These are phyloP conservation scores for Armadillidium nasatum DNA, from an alignment of 1,140 invertebrate species.

Conservation along the genomic window DNA sequence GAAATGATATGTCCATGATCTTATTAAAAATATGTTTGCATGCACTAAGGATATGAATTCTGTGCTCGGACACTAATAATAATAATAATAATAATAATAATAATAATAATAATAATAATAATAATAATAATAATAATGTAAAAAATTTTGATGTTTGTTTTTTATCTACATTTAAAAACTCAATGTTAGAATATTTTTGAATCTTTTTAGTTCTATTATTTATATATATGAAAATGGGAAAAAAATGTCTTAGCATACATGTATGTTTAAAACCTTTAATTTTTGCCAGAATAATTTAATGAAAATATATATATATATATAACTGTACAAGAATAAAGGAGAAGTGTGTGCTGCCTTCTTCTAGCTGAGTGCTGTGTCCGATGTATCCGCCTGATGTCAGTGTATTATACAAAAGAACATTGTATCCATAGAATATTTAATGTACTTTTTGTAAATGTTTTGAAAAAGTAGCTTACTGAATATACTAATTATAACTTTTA, in stretches of 20 bases:
- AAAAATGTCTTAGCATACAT: too few relatives aligned
- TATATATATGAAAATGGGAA: too few relatives aligned
- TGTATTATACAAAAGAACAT: background rate
- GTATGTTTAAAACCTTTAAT: too few relatives aligned
- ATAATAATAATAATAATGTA: too few relatives aligned
- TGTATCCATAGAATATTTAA: conserved; percentile 14
- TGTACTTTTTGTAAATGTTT: conserved; percentile 10
- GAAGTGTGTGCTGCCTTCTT: background rate
- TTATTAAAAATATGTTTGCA: background rate
- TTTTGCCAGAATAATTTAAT: background rate
- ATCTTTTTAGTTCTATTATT: too few relatives aligned
- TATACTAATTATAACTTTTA: conserved; percentile 4
- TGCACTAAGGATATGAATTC: background rate
- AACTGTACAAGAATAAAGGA: conserved; percentile 2
- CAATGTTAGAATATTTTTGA: too few relatives aligned
- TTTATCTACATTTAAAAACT: too few relatives aligned
- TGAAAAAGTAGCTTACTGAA: conserved; percentile 5
- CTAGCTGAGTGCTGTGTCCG: conserved; percentile 4
- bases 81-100: background rate
- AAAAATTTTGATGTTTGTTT: too few relatives aligned
- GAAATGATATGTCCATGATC: background rate
- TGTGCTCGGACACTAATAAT: conserved; percentile 6
- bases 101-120: too few relatives aligned
- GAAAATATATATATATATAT: background rate
- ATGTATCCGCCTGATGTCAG: conserved; percentile 11